Percentiles rank a stretch among this genome's conserved stretches.
phyloP scores from a whole-genome alignment of 2,888 invertebrate genomes.

The Choristoneura rosaceana region DNA sequence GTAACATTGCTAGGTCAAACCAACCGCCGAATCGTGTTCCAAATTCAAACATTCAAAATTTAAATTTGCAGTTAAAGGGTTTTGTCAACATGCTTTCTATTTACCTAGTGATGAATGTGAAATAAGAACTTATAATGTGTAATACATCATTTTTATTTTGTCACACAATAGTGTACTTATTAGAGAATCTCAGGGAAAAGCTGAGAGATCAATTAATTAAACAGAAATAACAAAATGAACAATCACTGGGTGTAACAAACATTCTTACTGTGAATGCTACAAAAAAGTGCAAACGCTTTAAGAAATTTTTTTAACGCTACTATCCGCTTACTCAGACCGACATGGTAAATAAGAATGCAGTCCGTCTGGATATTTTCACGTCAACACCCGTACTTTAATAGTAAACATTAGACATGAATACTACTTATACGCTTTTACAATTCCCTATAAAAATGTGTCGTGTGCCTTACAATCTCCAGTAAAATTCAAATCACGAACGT shows the following conservation, averaged over 20 bases:
- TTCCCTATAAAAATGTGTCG: slow-evolving; percentile 30
- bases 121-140: not conserved
- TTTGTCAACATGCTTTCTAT: not conserved
- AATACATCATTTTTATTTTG: not conserved
- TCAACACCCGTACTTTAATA: not conserved
- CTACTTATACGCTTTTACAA: slow-evolving; percentile 3
- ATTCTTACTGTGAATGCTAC: too few species aligned
- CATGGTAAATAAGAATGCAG: not conserved
- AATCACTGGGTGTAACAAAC: too few species aligned
- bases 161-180: not conserved
- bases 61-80: not conserved
- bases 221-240: not conserved
- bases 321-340: not conserved
- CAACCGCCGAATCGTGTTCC: slow-evolving; percentile 4
- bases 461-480: slow-evolving; percentile 30
- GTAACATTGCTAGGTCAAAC: slow-evolving; percentile 18
- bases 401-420: slow-evolving; percentile 10
- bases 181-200: not conserved
- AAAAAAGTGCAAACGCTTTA: not conserved
- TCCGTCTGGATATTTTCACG: not conserved
- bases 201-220: not conserved
- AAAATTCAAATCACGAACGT: slow-evolving; percentile 74
- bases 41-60: slow-evolving; percentile 13
- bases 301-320: not conserved
- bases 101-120: not conserved